Base-by-base conservation (phyloP, 2,797 vertebrate genomes). In the Lerista edwardsae region DNA sequence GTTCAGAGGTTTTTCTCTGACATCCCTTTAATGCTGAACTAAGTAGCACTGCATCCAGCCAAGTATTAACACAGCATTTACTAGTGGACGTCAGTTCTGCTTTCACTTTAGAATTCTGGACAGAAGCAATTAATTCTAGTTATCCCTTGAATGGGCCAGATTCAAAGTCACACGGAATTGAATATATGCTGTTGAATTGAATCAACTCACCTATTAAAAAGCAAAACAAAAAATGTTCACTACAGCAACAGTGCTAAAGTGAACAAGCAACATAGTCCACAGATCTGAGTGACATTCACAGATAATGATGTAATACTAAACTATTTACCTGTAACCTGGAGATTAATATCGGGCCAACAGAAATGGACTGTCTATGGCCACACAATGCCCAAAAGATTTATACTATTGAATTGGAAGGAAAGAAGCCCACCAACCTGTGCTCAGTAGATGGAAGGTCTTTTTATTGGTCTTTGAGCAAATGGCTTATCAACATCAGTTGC, bases 11-110 rank as follows among this genome's bases (percentile, higher is more conserved):
- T 67, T 39, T 79, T 73, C 83, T 84, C 34, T 11, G 51, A 27
- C 62, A 34, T 79, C 78, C 71, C 47, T 80, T 55, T 80, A 80
- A 67, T 44, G 62, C 61, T 31, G 77, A 44, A 51, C 69, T 67
- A 73, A 27, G 76, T 23, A 31, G 69, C 29, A 17, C 27, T 4
- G 77, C 31, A 44, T 31, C 47, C 21, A 31, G 72, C 62, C 84
- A 75, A 85, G 78, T 44, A 47, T 80, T 75, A 80, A 29, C 9
- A 17, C 62, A 31, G 61, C 47, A 14, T 36, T 41, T 41, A 55
- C 62, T 25, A 21, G 44, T 3, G 2, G 64, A 51, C 14, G n/a
- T 41, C 51, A 25, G 23, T 27, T 41, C 72, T 44, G 44, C 72
- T 39, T 75, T 27, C 27, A 75, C 47, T 61, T 76, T 17, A 55